These are phyloP conservation scores for Syrmaticus mikado DNA, from an alignment of 2,113 vertebrate species.

Conservation along the genomic window DNA sequence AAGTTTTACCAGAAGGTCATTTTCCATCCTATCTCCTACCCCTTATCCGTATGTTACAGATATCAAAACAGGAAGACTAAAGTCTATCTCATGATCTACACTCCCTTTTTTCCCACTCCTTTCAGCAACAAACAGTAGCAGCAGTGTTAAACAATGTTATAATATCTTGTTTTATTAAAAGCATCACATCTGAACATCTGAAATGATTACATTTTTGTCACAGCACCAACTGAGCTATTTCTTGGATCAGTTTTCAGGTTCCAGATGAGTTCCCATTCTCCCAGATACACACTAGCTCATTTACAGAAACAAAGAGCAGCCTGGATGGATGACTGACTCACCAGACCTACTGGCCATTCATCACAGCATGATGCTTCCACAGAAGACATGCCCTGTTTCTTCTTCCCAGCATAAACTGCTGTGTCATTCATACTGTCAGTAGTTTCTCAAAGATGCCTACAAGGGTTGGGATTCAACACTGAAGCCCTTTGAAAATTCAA, in stretches of 20 bases:
- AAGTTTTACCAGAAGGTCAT: not conserved
- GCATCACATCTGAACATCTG: not conserved
- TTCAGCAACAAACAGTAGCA: not conserved
- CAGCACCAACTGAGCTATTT: constrained; percentile 15
- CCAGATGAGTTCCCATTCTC: constrained; percentile 33
- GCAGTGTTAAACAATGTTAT: not conserved
- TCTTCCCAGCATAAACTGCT: not conserved
- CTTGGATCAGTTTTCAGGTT: constrained; percentile 33
- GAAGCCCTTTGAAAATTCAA: constrained; percentile 16
- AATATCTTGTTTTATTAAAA: constrained; percentile 2
- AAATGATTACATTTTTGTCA: not conserved
- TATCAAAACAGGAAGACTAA: not conserved
- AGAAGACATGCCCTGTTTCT: constrained; percentile 14
- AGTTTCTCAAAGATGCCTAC: not conserved
- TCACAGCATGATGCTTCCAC: not conserved
- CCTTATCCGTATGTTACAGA: not conserved
- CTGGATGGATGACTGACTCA: not conserved
- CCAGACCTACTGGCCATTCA: constrained; percentile 29
- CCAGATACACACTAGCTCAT: constrained; percentile 25
- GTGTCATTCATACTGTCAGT: not conserved
- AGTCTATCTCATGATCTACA: not conserved
- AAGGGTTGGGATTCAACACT: not conserved
- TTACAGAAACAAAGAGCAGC: not conserved
- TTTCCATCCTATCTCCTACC: not conserved
- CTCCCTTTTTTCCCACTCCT: not conserved